These are phyloP conservation scores for Papilio elwesi DNA, from an alignment of 2,888 invertebrate species.

Conservation along the genomic window DNA sequence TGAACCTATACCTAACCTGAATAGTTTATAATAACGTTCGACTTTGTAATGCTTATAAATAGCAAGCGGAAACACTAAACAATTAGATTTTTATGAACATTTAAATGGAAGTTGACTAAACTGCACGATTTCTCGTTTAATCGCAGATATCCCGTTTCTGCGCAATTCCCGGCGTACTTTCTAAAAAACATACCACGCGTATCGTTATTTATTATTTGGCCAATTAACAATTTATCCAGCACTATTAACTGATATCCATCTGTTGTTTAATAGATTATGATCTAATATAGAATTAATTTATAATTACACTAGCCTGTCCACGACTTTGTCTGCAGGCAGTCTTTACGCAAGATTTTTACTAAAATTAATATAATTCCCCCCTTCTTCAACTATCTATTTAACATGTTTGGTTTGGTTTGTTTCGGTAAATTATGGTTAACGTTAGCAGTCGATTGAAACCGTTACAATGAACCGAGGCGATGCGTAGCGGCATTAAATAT, in stretches of 20 bases:
- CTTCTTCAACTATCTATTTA: too few relatives aligned
- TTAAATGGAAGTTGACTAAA: constrained; percentile 22
- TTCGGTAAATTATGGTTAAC: not conserved
- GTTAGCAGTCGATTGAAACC: not conserved
- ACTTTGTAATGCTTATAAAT: constrained; percentile 10
- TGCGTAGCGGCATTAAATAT: constrained; percentile 21
- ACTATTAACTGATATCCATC: too few relatives aligned
- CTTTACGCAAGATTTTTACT: too few relatives aligned
- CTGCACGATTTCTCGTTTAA: constrained; percentile 22
- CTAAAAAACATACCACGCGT: constrained; percentile 10
- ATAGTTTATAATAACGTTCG: not conserved
- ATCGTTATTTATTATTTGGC: not conserved
- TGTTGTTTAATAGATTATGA: too few relatives aligned
- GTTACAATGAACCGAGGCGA: constrained; percentile 7
- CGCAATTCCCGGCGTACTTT: constrained; percentile 18
- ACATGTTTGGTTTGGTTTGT: too few relatives aligned
- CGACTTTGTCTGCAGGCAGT: too few relatives aligned
- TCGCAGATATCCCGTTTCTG: constrained; percentile 17
- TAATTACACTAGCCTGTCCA: too few relatives aligned
- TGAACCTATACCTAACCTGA: not conserved
- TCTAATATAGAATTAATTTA: too few relatives aligned
- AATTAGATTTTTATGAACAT: constrained; percentile 17
- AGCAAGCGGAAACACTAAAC: constrained; percentile 10
- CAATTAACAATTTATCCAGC: not conserved
- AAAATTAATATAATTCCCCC: too few relatives aligned